Conservation (phyloP, 2,888 invertebrate genomes). For the Acleris laterana region DNA sequence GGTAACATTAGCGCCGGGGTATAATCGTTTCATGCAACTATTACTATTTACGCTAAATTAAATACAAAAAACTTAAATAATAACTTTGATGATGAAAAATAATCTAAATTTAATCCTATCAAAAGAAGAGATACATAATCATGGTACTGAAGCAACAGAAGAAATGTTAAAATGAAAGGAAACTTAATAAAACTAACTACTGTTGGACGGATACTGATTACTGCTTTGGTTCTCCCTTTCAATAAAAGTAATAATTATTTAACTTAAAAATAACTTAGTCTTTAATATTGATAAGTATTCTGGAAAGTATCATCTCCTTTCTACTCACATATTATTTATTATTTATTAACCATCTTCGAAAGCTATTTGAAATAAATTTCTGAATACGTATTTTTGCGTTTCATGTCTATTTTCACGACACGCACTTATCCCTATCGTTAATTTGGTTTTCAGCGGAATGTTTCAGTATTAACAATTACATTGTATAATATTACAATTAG, state of each 20-base stretch:
- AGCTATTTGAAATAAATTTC: no score
- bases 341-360: no score
- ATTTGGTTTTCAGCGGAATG: conserved; percentile 61
- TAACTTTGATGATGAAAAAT: conserved; percentile 48
- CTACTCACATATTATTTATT: no score
- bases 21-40: conserved; percentile 42
- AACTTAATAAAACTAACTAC: conserved; percentile 66
- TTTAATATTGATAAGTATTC: not conserved
- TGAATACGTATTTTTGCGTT: conserved; percentile 3
- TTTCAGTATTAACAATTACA: conserved; percentile 52
- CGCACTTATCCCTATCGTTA: conserved; percentile 41
- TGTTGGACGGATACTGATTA: conserved; percentile 84
- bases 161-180: conserved; percentile 47
- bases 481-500: conserved; percentile 3
- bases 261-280: conserved; percentile 37
- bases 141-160: conserved; percentile 19
- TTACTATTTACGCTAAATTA: conserved; percentile 37
- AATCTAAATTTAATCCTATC: conserved; percentile 40
- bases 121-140: conserved; percentile 32
- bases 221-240: conserved; percentile 78
- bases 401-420: conserved; percentile 27
- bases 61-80: conserved; percentile 33
- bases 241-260: conserved; percentile 41
- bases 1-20: conserved; percentile 82
- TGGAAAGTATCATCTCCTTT: not conserved